These are phyloP conservation scores for Acanthiza pusilla DNA, from an alignment of 2,797 vertebrate genomes.

Conservation along the genomic window DNA sequence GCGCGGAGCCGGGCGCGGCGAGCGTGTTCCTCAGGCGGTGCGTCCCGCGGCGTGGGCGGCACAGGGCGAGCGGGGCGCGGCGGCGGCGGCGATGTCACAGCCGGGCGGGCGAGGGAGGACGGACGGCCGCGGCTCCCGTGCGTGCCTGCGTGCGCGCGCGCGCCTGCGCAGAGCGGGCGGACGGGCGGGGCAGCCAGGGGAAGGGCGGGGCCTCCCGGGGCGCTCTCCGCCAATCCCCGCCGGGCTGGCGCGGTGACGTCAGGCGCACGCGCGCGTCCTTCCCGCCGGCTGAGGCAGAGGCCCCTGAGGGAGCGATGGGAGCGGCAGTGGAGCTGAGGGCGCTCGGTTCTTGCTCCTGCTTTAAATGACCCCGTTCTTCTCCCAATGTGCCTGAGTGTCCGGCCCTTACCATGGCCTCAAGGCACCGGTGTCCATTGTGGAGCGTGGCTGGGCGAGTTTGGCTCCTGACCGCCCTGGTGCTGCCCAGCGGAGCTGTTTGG, in stretches of 20 bases:
- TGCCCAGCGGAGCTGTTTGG: not conserved
- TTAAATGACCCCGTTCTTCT: accelerated
- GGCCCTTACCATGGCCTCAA: accelerated
- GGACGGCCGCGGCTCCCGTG: not conserved
- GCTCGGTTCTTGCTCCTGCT: accelerated
- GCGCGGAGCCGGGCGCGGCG: not conserved
- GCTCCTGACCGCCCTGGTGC: not conserved
- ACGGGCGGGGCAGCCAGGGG: not conserved
- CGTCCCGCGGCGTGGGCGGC: not conserved
- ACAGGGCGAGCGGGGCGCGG: not conserved
- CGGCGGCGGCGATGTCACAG: not conserved
- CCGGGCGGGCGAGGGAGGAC: not conserved
- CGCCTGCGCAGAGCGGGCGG: not conserved
- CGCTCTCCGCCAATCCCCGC: not conserved
- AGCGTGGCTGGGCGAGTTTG: no score
- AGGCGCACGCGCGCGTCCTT: not conserved
- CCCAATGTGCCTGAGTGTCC: accelerated
- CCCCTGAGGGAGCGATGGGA: accelerated
- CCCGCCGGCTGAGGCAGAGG: accelerated
- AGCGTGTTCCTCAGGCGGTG: not conserved
- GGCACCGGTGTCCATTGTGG: accelerated
- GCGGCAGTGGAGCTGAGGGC: no score
- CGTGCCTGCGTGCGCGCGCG: not conserved
- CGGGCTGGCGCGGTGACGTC: not conserved
- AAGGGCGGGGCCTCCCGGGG: not conserved